Percentiles rank a stretch among this genome's conserved stretches.
Conservation (phyloP, 2,113 vertebrate genomes). For the Myiozetetes cayanensis region DNA sequence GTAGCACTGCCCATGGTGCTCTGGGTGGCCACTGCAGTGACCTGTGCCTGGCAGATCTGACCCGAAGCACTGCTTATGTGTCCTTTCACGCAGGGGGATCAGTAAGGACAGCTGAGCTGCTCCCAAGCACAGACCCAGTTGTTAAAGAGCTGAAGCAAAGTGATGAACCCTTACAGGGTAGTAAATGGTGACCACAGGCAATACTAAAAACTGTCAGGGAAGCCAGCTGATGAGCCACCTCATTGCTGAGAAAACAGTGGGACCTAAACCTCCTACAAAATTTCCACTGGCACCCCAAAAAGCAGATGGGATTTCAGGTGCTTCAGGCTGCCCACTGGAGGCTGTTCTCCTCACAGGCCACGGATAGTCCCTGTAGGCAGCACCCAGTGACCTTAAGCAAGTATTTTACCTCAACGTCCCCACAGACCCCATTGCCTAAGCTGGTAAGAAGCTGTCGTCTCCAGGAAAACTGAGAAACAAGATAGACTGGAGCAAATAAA, state of each 20-base stretch:
- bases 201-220: background rate
- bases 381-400: background rate
- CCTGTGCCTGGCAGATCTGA: background rate
- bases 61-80: background rate
- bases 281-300: background rate
- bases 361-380: background rate
- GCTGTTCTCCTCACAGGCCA: background rate
- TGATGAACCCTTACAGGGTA: background rate
- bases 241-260: background rate
- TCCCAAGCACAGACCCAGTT: background rate
- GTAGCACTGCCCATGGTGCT: background rate
- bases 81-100: background rate
- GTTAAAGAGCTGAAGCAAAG: background rate
- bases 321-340: background rate
- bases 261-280: background rate
- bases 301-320: background rate
- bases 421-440: background rate
- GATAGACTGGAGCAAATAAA: background rate
- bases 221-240: background rate
- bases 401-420: background rate
- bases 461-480: background rate
- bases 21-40: background rate
- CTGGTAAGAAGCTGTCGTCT: background rate
- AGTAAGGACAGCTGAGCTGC: background rate
- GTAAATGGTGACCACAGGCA: background rate